A percentile compares a stretch with the other conserved stretches of the same genome.
Conservation (phyloP, 2,888 invertebrate genomes). For the Venusia cambrica region DNA sequence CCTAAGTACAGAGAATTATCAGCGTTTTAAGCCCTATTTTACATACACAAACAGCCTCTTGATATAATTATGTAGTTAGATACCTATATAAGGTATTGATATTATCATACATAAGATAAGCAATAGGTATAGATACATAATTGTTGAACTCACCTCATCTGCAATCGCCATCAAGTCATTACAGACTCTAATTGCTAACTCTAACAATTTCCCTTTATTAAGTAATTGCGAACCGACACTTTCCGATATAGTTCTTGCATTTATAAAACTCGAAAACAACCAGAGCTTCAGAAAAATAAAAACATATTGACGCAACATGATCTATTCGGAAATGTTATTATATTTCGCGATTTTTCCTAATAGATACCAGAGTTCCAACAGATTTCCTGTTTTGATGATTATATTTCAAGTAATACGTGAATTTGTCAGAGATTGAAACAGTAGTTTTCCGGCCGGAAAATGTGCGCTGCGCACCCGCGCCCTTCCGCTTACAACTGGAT, state of each 20-base stretch:
- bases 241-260: constrained; percentile 8
- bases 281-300: constrained; percentile 1
- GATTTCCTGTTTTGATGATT: no score
- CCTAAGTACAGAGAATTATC: no score
- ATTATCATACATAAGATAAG: no score
- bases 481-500: constrained; percentile 49
- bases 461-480: constrained; percentile 43
- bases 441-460: constrained; percentile 20
- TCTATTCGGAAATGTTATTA: neutral
- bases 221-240: constrained; percentile 14
- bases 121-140: no score
- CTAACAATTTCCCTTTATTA: constrained; percentile 17
- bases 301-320: neutral
- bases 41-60: no score
- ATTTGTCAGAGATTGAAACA: no score
- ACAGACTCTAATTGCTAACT: constrained; percentile 34
- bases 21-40: no score
- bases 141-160: constrained; percentile 21
- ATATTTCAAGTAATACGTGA: no score
- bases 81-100: no score
- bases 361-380: no score
- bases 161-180: constrained; percentile 20
- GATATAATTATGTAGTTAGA: no score
- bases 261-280: constrained; percentile 6
- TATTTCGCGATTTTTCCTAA: neutral